These are phyloP conservation scores for Lycaena phlaeas DNA, from an alignment of 2,888 invertebrate species.

Conservation along the genomic window DNA sequence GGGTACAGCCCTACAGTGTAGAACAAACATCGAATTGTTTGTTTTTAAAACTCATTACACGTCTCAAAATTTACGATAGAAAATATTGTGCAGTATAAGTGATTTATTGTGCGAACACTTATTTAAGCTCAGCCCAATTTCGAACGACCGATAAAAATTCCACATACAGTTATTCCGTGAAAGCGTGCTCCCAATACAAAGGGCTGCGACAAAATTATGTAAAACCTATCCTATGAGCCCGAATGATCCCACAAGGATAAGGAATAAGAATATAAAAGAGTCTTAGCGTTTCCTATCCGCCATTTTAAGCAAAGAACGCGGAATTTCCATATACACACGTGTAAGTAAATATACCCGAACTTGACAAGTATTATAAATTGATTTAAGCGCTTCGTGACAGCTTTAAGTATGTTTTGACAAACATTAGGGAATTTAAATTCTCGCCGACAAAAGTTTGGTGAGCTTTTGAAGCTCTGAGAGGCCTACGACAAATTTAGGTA, in stretches of 20 bases:
- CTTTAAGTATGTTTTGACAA: constrained; percentile 66
- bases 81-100: constrained; percentile 31
- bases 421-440: constrained; percentile 63
- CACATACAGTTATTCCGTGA: constrained; percentile 38
- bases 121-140: constrained; percentile 39
- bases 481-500: constrained; percentile 5
- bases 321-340: constrained; percentile 60
- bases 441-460: constrained; percentile 56
- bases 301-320: constrained; percentile 53
- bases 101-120: constrained; percentile 46
- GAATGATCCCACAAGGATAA: constrained; percentile 69
- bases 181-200: constrained; percentile 42
- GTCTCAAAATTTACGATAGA: constrained; percentile 51
- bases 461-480: constrained; percentile 29
- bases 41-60: constrained; percentile 62
- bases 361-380: constrained; percentile 64
- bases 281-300: constrained; percentile 64
- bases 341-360: constrained; percentile 54
- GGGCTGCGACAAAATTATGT: constrained; percentile 63
- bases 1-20: constrained; percentile 45
- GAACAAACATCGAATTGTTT: constrained; percentile 57
- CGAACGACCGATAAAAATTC: constrained; percentile 43
- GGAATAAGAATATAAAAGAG: constrained; percentile 68
- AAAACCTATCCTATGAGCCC: constrained; percentile 65
- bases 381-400: constrained; percentile 68